Conservation (phyloP, 1,140 invertebrate species). For the Cydia fagiglandana region DNA sequence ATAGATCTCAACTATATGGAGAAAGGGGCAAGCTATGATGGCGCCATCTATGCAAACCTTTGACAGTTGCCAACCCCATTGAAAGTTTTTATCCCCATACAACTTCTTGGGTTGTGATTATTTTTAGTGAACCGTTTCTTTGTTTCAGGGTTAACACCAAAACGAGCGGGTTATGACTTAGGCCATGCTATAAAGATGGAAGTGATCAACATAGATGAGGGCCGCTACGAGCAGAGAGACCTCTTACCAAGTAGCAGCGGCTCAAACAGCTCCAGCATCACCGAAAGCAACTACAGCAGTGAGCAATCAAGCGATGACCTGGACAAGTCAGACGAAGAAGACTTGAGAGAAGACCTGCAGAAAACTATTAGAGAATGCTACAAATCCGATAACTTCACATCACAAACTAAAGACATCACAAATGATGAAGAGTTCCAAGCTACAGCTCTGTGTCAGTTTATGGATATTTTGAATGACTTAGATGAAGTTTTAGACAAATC, state of each 20-base stretch:
- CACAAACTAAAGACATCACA: slow-evolving; percentile 67
- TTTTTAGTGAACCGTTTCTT: slow-evolving; percentile 37
- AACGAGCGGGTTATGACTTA: slow-evolving; percentile 66
- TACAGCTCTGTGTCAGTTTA: slow-evolving; percentile 72
- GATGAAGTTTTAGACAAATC: slow-evolving; percentile 77
- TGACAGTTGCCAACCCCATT: too few relatives aligned
- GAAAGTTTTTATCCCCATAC: too few relatives aligned
- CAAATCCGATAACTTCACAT: slow-evolving; percentile 72
- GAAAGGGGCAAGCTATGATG: too few relatives aligned
- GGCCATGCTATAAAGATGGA: slow-evolving; percentile 75
- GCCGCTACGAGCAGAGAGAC: slow-evolving; percentile 64
- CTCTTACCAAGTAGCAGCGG: slow-evolving; percentile 62
- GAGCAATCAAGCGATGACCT: slow-evolving; percentile 59
- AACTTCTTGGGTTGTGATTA: too few relatives aligned
- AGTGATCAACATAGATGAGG: slow-evolving; percentile 64
- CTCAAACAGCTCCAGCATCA: slow-evolving; percentile 62
- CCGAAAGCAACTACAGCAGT: slow-evolving; percentile 59
- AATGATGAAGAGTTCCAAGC: slow-evolving; percentile 75
- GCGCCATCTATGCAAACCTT: too few relatives aligned
- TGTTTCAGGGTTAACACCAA: slow-evolving; percentile 65
- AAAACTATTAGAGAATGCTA: slow-evolving; percentile 71
- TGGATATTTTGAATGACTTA: slow-evolving; percentile 78
- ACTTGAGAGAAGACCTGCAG: slow-evolving; percentile 69
- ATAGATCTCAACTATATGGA: too few relatives aligned
- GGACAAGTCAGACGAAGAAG: slow-evolving; percentile 62